Evolutionary conservation across 2,888 invertebrate species (phyloP), one percentile per base, ranked within the genome.

Genomic region (Pristionchus maxplancki): DNA sequence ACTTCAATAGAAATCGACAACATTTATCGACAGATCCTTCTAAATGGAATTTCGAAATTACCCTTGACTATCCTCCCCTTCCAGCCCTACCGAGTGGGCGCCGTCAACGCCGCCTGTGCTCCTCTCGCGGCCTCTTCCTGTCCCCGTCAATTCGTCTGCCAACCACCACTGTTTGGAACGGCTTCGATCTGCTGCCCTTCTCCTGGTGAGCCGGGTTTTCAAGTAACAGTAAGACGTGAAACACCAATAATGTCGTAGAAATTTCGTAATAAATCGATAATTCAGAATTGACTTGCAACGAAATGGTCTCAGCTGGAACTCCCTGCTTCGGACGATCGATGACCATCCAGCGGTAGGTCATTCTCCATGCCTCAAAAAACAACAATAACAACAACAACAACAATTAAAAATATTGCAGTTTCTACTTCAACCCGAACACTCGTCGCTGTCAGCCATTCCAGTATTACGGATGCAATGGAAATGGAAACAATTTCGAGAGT

Each of bases 361-460:
- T 1, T n/a, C 53, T 6, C 20, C 24, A 11, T 40, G 40, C 6
- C 34, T n/a, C 34, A n/a, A 37, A n/a, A n/a, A n/a, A n/a, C n/a
- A n/a, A n/a, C n/a, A n/a, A n/a, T n/a, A n/a, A n/a, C n/a, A n/a
- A n/a, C n/a, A n/a, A n/a, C n/a, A n/a, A n/a, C n/a, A n/a, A n/a
- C n/a, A 81, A 44, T 13, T 40, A 44, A 34, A 40, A 81, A 40
- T 44, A 11, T 44, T 58, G 5, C 78, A 89, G 88, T 20, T 87
- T 85, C 78, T 88, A 90, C 85, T 93, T 90, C 88, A 92, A 93
- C 85, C 86, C 90, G n/a, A 90, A 91, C 28, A 90, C 89, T 40
- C 92, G 93, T 84, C 91, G 91, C 88, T 94, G 94, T 83, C 93
- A 93, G 89, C 91, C 94, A n/a, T 94, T 94, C 93, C 93, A 93